Percentiles rank a stretch among this genome's conserved stretches.
Evolutionary conservation across 2,888 invertebrate species (phyloP).

Genomic region (Agriotes lineatus): DNA sequence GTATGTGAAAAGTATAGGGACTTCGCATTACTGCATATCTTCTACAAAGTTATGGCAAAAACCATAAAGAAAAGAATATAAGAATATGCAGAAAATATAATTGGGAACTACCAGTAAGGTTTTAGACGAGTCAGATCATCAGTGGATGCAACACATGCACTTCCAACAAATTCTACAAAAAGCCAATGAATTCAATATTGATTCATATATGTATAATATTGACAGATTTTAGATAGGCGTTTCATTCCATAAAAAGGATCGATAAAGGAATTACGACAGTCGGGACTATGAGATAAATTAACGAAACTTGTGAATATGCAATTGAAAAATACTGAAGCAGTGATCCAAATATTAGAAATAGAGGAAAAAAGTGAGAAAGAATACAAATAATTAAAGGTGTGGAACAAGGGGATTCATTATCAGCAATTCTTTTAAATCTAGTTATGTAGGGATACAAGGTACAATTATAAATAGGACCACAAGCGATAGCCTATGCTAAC

Average conservation of each 20-base stretch:
- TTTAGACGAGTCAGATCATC: too few relatives aligned
- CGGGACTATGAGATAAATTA: neutral
- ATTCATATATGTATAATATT: neutral
- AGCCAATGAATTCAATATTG: neutral
- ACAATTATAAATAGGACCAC: neutral
- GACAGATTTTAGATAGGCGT: too few relatives aligned
- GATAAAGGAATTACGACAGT: neutral
- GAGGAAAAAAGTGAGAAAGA: too few relatives aligned
- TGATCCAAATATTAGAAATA: too few relatives aligned
- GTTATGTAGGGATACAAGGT: neutral
- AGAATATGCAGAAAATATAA: too few relatives aligned
- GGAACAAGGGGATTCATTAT: too few relatives aligned
- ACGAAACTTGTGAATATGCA: too few relatives aligned
- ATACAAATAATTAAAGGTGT: too few relatives aligned
- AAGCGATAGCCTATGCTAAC: neutral
- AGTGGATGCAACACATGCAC: neutral
- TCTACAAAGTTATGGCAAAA: constrained; percentile 4
- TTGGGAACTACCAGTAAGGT: too few relatives aligned
- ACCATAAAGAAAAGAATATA: neutral
- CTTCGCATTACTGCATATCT: neutral
- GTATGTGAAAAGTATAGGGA: neutral
- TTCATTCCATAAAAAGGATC: neutral
- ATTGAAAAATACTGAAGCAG: too few relatives aligned
- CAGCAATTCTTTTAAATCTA: too few relatives aligned
- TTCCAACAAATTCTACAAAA: neutral